phyloP scores from a whole-genome alignment of 2,797 vertebrate genomes.

The Enteromius treurensis region DNA sequence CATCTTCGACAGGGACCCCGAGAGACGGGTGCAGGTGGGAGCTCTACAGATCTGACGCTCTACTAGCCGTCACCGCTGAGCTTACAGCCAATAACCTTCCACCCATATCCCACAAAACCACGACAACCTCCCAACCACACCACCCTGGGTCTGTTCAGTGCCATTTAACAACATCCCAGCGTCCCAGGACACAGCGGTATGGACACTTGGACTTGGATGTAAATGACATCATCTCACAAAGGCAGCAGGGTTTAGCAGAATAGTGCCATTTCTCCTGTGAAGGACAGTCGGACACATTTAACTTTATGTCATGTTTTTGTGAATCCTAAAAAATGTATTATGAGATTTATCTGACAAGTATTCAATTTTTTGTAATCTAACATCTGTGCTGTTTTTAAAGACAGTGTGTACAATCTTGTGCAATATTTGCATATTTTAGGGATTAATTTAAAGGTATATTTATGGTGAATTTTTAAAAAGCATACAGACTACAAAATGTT shows the following conservation, averaged over 20 bases:
- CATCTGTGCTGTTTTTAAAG: conserved; percentile 55
- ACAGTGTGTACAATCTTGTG: conserved; percentile 68
- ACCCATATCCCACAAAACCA: conserved; percentile 59
- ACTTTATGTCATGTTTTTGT: conserved; percentile 14
- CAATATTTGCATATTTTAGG: conserved; percentile 79
- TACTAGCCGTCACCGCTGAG: conserved; percentile 67
- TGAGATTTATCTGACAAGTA: conserved; percentile 27
- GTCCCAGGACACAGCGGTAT: conserved; percentile 63
- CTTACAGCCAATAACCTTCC: conserved; percentile 76
- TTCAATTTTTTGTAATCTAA: conserved; percentile 44
- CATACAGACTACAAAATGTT: conserved; percentile 56
- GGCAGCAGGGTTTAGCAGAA: conserved; percentile 21
- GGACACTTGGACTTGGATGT: conserved; percentile 48
- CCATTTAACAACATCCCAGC: conserved; percentile 70
- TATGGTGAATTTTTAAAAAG: conserved; percentile 63
- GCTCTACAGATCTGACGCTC: conserved; percentile 71
- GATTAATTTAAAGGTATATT: conserved; percentile 76
- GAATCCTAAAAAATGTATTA: conserved; percentile 21
- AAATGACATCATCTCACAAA: conserved; percentile 35
- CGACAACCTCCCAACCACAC: conserved; percentile 48
- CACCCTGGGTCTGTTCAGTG: conserved; percentile 56
- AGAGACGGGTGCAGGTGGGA: conserved; percentile 90
- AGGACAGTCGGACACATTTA: not conserved
- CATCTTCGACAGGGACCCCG: conserved; percentile 80
- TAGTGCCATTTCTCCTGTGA: conserved; percentile 38